Evolutionary conservation across 1,140 invertebrate genomes (phyloP).

Genomic region (Aphelinus certus): DNA sequence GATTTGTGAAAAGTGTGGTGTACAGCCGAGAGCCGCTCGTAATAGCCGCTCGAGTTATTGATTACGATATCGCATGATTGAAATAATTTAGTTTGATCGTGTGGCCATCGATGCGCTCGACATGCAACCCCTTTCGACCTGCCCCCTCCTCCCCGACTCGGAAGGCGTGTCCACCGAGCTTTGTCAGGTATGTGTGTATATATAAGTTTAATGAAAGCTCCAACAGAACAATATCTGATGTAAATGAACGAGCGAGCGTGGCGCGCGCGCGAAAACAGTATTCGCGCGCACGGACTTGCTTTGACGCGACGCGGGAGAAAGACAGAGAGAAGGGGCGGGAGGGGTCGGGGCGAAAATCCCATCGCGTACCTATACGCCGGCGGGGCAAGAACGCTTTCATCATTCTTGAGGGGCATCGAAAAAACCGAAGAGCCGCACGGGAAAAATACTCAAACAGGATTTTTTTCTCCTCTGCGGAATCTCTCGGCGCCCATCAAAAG

Average conservation of each 20-base stretch:
- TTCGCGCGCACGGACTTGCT: too few species aligned
- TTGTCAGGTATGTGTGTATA: background rate
- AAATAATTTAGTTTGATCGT: constrained; percentile 55
- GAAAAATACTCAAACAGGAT: background rate
- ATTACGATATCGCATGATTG: constrained; percentile 64
- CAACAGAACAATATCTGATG: background rate
- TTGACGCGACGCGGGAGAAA: constrained; percentile 24
- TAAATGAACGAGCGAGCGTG: too few species aligned
- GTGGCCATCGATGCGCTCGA: constrained; percentile 53
- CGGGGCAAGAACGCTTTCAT: constrained; percentile 34
- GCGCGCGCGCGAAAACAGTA: too few species aligned
- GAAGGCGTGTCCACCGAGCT: constrained; percentile 5
- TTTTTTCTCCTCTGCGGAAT: background rate
- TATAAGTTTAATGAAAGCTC: background rate
- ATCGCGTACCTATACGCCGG: too few species aligned
- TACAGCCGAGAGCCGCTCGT: constrained; percentile 28
- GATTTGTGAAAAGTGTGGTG: background rate
- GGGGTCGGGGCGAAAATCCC: background rate
- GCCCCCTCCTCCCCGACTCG: background rate
- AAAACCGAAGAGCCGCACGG: background rate
- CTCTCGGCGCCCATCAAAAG: constrained; percentile 52
- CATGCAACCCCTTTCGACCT: constrained; percentile 50
- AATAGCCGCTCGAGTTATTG: constrained; percentile 57
- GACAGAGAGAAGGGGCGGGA: constrained; percentile 3
- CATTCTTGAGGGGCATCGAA: constrained; percentile 26